Evolutionary conservation across 2,888 invertebrate genomes (phyloP).

Genomic region (Yponomeuta sedellus): DNA sequence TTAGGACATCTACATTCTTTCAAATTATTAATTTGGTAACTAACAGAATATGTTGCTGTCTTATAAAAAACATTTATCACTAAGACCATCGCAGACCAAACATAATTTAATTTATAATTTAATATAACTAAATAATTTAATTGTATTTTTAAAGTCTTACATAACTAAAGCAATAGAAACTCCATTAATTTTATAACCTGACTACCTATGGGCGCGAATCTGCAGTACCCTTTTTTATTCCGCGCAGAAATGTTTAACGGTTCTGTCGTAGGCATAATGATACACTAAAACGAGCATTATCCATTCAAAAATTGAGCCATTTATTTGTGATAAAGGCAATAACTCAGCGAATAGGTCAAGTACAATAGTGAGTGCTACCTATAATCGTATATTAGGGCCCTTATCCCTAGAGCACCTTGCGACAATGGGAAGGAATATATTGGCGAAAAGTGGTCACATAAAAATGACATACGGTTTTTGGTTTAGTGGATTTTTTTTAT

Average conservation of each 20-base stretch:
- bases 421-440: constrained; percentile 74
- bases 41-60: too few species aligned
- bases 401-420: constrained; percentile 73
- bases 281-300: constrained; percentile 13
- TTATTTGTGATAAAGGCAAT: constrained; percentile 58
- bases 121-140: too few species aligned
- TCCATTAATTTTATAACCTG: neutral
- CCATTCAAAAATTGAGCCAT: constrained; percentile 46
- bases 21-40: too few species aligned
- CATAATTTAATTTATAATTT: too few species aligned
- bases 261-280: constrained; percentile 6
- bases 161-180: too few species aligned
- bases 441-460: constrained; percentile 74
- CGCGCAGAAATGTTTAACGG: neutral
- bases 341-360: constrained; percentile 71
- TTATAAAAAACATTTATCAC: too few species aligned
- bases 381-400: constrained; percentile 76
- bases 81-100: too few species aligned
- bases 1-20: too few species aligned
- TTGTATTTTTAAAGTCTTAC: too few species aligned
- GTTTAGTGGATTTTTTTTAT: neutral
- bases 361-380: constrained; percentile 73
- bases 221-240: constrained; percentile 5
- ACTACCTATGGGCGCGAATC: constrained; percentile 31
- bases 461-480: constrained; percentile 68